Evolutionary conservation across 2,888 invertebrate genomes (phyloP), one percentile per base, ranked within the genome.

Genomic region (Auanema sp.): DNA sequence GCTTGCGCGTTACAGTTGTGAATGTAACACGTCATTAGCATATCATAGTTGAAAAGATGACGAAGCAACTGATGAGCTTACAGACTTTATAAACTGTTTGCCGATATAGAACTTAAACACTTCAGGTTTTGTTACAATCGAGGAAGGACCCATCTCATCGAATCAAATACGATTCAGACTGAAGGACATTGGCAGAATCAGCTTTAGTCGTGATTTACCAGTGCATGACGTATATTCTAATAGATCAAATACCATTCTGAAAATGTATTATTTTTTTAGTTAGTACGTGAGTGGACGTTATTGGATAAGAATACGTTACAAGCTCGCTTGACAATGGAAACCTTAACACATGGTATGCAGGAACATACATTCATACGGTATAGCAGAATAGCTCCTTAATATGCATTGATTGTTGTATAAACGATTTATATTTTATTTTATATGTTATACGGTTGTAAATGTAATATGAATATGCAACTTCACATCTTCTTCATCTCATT

Each of bases 121-220:
- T 64, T 23, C 50, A 75, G 83, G 83, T 12, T 83, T 83, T 55
- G 78, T 79, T 5, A 82, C 83, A 0, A 78, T 83, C 0, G 83
- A 83, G 60, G 83, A 83, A 53, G 83, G 83, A 6, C 72, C 73
- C 1, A 75, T 77, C 3, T 55, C 60, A 41, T 73, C 72, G 33
- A 73, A 72, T 42, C 76, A 71, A 14, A 76, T 83, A 52, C 60
- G 66, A 16, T 79, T 83, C 58, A 62, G 72, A 24, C 65, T 83
- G 16, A 72, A 76, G n/a, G 83, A 83, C 62, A 81, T 83, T 55
- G 82, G 83, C 16, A 59, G 83, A 21, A 83, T 83, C 63, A 79
- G 78, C 63, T 83, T 84, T 71, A 76, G 77, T 44, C 64, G 83
- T n/a, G 83, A 83, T 75, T 63, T 83, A 51, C 83, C 83, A 6